Percentiles rank a stretch among this genome's conserved stretches.
Conservation (phyloP, 2,888 invertebrate genomes). For the Heliconius hortense region DNA sequence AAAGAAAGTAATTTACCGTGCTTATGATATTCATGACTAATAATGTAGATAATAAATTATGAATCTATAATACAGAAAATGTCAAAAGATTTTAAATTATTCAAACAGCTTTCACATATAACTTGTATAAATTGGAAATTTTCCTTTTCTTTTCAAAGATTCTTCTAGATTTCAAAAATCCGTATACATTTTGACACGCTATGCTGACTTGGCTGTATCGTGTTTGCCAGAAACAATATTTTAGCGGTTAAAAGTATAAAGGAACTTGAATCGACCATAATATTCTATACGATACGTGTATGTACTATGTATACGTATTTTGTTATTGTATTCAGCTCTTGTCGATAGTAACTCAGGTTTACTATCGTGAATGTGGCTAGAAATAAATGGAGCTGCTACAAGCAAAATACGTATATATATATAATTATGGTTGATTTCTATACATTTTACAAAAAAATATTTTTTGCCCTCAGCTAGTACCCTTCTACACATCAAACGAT, state of each 20-base stretch:
- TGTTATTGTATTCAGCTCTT: conserved; percentile 43
- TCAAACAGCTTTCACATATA: not conserved
- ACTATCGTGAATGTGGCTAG: conserved; percentile 1
- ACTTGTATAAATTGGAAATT: not conserved
- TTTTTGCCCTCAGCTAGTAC: too few species aligned
- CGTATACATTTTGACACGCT: conserved; percentile 35
- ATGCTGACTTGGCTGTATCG: conserved; percentile 68
- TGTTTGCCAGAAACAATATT: conserved; percentile 73
- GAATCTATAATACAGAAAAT: not conserved
- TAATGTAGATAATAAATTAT: too few species aligned
- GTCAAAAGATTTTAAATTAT: not conserved
- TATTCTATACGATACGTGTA: conserved; percentile 40
- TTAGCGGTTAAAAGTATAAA: conserved; percentile 74
- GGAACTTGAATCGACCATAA: conserved; percentile 51
- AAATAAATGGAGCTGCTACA: conserved; percentile 5
- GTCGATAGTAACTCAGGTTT: conserved; percentile 22
- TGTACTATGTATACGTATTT: conserved; percentile 37
- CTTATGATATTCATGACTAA: too few species aligned
- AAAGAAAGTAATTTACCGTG: too few species aligned
- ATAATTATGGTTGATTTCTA: not conserved
- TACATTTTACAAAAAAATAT: too few species aligned
- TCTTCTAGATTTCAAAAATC: conserved; percentile 40
- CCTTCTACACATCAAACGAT: too few species aligned
- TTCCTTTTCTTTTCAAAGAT: not conserved
- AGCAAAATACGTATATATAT: not conserved